These are phyloP conservation scores for Centrocercus urophasianus DNA, from an alignment of 2,113 vertebrate genomes.

Conservation along the genomic window DNA sequence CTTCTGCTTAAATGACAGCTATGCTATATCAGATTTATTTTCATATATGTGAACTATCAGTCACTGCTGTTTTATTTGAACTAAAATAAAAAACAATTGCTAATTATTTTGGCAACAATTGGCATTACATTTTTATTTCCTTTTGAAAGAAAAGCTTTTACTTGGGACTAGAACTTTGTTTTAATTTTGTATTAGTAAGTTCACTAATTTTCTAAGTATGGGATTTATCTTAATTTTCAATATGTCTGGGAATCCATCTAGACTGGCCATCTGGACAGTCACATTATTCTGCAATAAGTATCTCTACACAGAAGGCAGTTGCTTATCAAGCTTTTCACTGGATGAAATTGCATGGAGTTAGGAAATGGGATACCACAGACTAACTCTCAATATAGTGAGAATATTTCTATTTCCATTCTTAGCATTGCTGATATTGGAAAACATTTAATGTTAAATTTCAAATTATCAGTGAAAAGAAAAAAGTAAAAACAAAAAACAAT, in stretches of 20 bases:
- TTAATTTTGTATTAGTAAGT: neutral
- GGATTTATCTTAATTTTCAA: neutral
- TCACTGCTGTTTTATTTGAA: neutral
- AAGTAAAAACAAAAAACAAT: neutral
- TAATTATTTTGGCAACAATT: neutral
- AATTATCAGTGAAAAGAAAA: neutral
- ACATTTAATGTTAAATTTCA: neutral
- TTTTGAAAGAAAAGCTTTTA: slow-evolving; percentile 14
- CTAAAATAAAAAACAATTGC: neutral
- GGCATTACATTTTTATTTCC: neutral
- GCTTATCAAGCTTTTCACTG: neutral
- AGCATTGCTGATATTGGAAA: neutral
- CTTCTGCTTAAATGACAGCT: neutral
- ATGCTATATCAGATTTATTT: neutral
- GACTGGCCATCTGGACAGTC: neutral
- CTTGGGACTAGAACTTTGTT: neutral
- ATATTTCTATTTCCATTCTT: neutral
- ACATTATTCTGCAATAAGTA: neutral
- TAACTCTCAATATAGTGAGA: neutral
- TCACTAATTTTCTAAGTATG: neutral
- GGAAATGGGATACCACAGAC: neutral
- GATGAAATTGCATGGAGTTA: neutral
- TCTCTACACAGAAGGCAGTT: neutral
- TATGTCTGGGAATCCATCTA: neutral
- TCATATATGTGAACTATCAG: neutral